These are phyloP conservation scores for Ariolimax columbianus DNA, from an alignment of 2,888 invertebrate genomes.

Conservation along the genomic window DNA sequence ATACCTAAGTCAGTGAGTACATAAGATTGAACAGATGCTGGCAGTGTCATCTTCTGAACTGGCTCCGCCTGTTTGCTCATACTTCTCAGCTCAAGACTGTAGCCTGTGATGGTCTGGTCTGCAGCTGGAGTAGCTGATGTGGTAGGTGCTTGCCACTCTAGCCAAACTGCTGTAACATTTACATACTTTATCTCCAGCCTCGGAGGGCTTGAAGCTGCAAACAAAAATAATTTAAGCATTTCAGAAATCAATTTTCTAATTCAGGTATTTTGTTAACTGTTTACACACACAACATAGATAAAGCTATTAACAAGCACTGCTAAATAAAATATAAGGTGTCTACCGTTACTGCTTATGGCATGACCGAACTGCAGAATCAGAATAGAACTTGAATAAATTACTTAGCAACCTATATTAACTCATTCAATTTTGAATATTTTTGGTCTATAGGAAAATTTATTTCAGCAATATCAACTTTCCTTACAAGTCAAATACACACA, in stretches of 20 bases:
- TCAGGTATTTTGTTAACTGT: background rate
- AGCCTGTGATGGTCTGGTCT: constrained; percentile 22
- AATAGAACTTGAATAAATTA: no score
- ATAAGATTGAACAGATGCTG: background rate
- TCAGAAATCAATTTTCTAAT: background rate
- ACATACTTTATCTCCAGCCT: constrained; percentile 22
- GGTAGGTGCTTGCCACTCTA: constrained; percentile 34
- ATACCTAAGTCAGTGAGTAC: constrained; percentile 21
- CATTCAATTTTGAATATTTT: no score
- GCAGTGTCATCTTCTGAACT: background rate
- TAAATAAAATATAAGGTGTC: no score
- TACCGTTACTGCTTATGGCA: no score
- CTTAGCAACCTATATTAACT: no score
- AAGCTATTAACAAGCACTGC: no score
- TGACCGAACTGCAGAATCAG: no score
- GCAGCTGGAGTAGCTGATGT: background rate
- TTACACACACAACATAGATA: background rate
- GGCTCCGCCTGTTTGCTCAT: constrained; percentile 5
- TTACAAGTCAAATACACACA: no score
- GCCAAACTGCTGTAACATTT: constrained; percentile 21
- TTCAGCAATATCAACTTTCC: no score
- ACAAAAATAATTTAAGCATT: background rate
- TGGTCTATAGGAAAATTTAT: no score
- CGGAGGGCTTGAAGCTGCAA: constrained; percentile 30
- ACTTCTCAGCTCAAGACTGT: constrained; percentile 17